Conservation (phyloP, 2,888 invertebrate genomes). For the Argyresthia albistria region DNA sequence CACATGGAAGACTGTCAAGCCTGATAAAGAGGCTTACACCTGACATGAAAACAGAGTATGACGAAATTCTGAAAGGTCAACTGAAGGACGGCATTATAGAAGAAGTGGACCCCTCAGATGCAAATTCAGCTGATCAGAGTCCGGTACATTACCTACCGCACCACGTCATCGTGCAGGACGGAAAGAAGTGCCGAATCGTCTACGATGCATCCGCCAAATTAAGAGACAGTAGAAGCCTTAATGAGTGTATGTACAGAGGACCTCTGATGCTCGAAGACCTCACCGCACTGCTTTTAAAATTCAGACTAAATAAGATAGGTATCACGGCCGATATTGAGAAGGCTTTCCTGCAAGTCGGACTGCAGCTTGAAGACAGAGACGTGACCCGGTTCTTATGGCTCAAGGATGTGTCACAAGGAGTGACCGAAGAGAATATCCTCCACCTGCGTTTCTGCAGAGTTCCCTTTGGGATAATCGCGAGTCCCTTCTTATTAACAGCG, state of each 20-base stretch:
- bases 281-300: background rate
- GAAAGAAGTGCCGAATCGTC: no score
- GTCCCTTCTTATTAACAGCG: slow-evolving; percentile 4
- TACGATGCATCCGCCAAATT: no score
- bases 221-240: no score
- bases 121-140: no score
- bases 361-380: slow-evolving; percentile 3
- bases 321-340: slow-evolving; percentile 3
- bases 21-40: no score
- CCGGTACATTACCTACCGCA: no score
- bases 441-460: slow-evolving; percentile 5
- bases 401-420: background rate
- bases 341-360: slow-evolving; percentile 3
- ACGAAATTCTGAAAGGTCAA: no score
- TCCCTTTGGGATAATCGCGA: slow-evolving; percentile 1
- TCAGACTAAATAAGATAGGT: background rate
- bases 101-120: no score
- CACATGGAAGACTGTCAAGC: no score
- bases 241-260: slow-evolving; percentile 5
- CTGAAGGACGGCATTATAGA: no score
- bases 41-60: no score
- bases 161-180: no score
- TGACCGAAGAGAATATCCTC: background rate
- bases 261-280: slow-evolving; percentile 1
- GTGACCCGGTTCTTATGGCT: slow-evolving; percentile 4